phyloP scores from a whole-genome alignment of 1,140 invertebrate species.

The Procambarus clarkii region DNA sequence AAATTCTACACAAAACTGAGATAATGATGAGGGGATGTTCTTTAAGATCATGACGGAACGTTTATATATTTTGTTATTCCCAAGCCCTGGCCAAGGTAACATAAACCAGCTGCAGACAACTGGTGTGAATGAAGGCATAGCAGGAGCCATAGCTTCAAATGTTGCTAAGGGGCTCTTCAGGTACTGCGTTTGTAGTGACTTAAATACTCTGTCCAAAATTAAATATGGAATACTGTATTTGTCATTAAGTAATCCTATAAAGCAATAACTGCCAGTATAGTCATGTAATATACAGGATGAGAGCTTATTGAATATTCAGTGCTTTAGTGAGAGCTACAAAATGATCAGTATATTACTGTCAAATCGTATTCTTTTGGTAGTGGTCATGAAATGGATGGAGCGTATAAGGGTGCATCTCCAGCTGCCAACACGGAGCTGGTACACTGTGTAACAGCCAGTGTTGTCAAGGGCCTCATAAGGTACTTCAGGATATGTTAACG shows the following conservation, averaged over 20 bases:
- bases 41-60: too few species aligned
- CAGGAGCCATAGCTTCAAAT: conserved; percentile 30
- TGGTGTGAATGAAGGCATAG: conserved; percentile 7
- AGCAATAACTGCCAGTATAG: too few species aligned
- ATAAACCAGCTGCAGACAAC: conserved; percentile 32
- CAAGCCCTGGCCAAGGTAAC: background rate
- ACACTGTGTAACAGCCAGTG: conserved; percentile 20
- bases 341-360: too few species aligned
- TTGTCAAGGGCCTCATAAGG: conserved; percentile 34
- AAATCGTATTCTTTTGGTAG: background rate
- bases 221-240: too few species aligned
- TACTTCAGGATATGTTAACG: background rate
- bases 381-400: conserved; percentile 7
- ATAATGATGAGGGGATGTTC: too few species aligned
- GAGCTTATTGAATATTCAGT: too few species aligned
- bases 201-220: too few species aligned
- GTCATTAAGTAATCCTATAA: too few species aligned
- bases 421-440: conserved; percentile 19
- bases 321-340: too few species aligned
- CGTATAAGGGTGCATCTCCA: background rate
- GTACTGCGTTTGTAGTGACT: background rate
- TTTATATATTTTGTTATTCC: background rate
- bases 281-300: too few species aligned
- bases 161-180: conserved; percentile 53
- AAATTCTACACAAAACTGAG: too few species aligned